These are phyloP conservation scores for Noctuana brunneofusca DNA, from an alignment of 2,888 invertebrate species.

Conservation along the genomic window DNA sequence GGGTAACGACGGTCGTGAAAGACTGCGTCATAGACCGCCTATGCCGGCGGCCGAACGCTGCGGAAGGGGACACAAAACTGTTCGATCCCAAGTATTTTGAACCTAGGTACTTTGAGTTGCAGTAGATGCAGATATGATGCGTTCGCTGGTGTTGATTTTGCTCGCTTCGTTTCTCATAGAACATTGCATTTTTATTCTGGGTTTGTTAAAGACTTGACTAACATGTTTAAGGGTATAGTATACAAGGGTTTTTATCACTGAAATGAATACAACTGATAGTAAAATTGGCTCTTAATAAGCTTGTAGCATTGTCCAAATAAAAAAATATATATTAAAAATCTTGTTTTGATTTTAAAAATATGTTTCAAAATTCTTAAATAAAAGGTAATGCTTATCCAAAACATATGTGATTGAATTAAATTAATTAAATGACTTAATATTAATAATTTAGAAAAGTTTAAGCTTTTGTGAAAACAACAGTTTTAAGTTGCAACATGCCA, in stretches of 20 bases:
- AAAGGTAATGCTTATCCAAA: too few species aligned
- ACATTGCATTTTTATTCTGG: conserved; percentile 8
- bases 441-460: not conserved
- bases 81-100: conserved; percentile 86
- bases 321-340: too few species aligned
- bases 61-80: conserved; percentile 71
- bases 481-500: conserved; percentile 27
- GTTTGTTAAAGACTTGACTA: not conserved
- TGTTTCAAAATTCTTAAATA: too few species aligned
- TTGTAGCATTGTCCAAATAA: too few species aligned
- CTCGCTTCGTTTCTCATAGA: conserved; percentile 37
- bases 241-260: too few species aligned
- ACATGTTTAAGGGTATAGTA: too few species aligned
- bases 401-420: too few species aligned
- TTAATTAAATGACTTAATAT: too few species aligned
- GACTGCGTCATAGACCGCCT: conserved; percentile 86
- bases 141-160: conserved; percentile 45
- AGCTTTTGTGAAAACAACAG: conserved; percentile 9
- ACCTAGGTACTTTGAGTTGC: conserved; percentile 84
- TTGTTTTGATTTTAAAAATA: too few species aligned
- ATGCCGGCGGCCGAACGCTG: conserved; percentile 70
- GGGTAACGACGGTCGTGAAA: conserved; percentile 86
- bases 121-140: conserved; percentile 54
- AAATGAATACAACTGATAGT: too few species aligned
- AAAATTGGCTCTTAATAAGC: too few species aligned